Conservation (phyloP, 1,140 invertebrate species). For the Ceratoteleas bidentatus region DNA sequence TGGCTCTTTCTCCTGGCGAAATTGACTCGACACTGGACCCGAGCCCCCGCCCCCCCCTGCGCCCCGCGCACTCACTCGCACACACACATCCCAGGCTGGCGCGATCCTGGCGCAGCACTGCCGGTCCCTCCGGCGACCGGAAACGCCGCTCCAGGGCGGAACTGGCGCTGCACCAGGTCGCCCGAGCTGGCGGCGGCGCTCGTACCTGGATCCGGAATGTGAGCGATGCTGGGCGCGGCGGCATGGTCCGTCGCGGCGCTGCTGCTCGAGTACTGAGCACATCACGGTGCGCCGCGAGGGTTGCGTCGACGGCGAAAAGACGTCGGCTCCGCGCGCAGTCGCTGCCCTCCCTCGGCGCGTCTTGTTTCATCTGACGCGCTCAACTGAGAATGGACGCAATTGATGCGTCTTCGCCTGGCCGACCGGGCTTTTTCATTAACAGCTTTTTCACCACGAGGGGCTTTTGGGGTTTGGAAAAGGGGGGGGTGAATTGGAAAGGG, state of each 20-base stretch:
- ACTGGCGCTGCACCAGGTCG: background rate
- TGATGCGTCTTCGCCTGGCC: constrained; percentile 35
- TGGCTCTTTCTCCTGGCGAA: constrained; percentile 69
- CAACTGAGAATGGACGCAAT: constrained; percentile 43
- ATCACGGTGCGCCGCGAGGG: constrained; percentile 72
- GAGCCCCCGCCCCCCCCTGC: constrained; percentile 6
- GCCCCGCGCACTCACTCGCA: constrained; percentile 21
- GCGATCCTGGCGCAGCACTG: too few species aligned
- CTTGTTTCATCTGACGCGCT: constrained; percentile 48
- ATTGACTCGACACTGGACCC: constrained; percentile 53
- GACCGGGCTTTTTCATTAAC: too few species aligned
- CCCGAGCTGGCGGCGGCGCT: constrained; percentile 6
- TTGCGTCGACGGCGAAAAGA: constrained; percentile 79
- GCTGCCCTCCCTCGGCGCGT: constrained; percentile 50
- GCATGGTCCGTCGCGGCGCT: constrained; percentile 79
- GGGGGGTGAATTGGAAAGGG: too few species aligned
- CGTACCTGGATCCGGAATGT: constrained; percentile 78
- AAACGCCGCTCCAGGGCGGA: too few species aligned
- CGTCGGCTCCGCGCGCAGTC: constrained; percentile 66
- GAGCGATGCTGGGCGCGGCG: constrained; percentile 77
- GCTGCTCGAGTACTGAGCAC: constrained; percentile 78
- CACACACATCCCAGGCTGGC: constrained; percentile 8
- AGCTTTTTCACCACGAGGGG: too few species aligned
- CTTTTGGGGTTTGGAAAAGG: too few species aligned
- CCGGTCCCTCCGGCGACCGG: too few species aligned